These are phyloP conservation scores for Ophion ventricosus DNA, from an alignment of 2,888 invertebrate species.

Conservation along the genomic window DNA sequence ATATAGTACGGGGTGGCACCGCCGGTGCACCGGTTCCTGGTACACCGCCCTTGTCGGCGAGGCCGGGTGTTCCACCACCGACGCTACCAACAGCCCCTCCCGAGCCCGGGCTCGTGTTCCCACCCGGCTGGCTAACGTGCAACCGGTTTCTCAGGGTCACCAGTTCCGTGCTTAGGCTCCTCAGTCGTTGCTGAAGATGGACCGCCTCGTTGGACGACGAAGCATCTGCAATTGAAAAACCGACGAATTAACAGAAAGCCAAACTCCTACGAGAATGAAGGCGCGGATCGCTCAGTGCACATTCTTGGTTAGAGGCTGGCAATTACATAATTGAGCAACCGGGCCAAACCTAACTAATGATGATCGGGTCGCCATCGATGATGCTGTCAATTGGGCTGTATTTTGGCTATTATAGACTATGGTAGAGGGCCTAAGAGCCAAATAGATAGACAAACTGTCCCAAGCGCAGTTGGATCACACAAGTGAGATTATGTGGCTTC, in stretches of 20 bases:
- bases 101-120: slow-evolving; percentile 76
- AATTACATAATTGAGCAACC: too few species aligned
- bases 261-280: not conserved
- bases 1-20: slow-evolving; percentile 80
- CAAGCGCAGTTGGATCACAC: too few species aligned
- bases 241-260: slow-evolving; percentile 4
- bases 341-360: too few species aligned
- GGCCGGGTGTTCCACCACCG: slow-evolving; percentile 46
- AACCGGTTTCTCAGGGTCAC: slow-evolving; percentile 95
- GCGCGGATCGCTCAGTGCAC: too few species aligned
- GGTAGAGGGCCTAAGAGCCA: too few species aligned
- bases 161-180: slow-evolving; percentile 95
- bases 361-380: too few species aligned
- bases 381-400: too few species aligned
- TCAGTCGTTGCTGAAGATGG: slow-evolving; percentile 95
- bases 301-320: too few species aligned
- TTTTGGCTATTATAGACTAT: too few species aligned
- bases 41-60: slow-evolving; percentile 64
- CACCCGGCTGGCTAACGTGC: slow-evolving; percentile 88
- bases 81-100: slow-evolving; percentile 68
- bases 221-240: slow-evolving; percentile 88
- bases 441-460: too few species aligned
- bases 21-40: slow-evolving; percentile 77
- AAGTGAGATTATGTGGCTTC: too few species aligned
- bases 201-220: slow-evolving; percentile 97